A percentile compares a stretch with the other conserved stretches of the same genome.
These are phyloP conservation scores for Poeciliopsis turrubarensis DNA, from an alignment of 2,113 vertebrate genomes.

Conservation along the genomic window DNA sequence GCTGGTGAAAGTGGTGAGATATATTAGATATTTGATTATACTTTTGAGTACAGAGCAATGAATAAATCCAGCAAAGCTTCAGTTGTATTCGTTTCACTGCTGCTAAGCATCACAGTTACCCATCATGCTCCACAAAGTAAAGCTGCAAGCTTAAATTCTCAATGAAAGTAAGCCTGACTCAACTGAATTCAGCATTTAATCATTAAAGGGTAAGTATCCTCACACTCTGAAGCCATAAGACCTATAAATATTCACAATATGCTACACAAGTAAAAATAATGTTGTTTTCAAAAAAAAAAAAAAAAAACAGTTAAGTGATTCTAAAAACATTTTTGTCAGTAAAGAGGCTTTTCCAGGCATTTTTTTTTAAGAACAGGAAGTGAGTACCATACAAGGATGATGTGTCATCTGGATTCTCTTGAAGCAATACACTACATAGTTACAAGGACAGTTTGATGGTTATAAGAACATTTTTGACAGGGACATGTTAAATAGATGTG, in stretches of 20 bases:
- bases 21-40: constrained; percentile 47
- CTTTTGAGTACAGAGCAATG: constrained; percentile 22
- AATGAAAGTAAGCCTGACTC: constrained; percentile 12
- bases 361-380: too few species aligned
- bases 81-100: constrained; percentile 43
- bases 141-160: constrained; percentile 25
- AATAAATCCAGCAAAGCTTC: constrained; percentile 49
- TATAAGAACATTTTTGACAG: too few species aligned
- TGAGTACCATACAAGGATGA: too few species aligned
- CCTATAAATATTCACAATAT: not conserved
- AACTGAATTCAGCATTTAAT: constrained; percentile 7
- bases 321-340: too few species aligned
- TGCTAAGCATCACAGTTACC: constrained; percentile 37
- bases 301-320: too few species aligned
- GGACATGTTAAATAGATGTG: too few species aligned
- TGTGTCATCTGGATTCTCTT: too few species aligned
- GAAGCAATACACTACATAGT: too few species aligned
- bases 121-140: constrained; percentile 22
- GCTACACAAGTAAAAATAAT: too few species aligned
- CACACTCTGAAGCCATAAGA: not conserved
- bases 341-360: too few species aligned
- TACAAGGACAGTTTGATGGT: too few species aligned
- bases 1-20: constrained; percentile 33
- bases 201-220: not conserved
- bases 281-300: too few species aligned